phyloP scores from a whole-genome alignment of 2,888 invertebrate genomes.

The Cybosia mesomella region DNA sequence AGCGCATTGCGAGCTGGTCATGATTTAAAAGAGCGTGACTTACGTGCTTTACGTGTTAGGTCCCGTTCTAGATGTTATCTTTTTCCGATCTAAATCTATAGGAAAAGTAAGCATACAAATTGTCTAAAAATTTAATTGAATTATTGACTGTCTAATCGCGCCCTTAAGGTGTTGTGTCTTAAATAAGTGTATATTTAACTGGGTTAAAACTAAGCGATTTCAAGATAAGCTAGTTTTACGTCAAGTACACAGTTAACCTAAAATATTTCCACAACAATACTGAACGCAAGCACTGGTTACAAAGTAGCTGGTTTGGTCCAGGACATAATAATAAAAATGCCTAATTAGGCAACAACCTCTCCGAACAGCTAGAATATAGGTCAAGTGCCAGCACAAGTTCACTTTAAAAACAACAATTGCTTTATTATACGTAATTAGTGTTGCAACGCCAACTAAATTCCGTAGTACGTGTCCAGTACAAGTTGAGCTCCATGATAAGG shows the following conservation, averaged over 20 bases:
- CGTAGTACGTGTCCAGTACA: slow-evolving; percentile 48
- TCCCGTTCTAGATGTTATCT: no score
- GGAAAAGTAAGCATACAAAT: no score
- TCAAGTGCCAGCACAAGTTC: slow-evolving; percentile 60
- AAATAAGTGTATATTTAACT: no score
- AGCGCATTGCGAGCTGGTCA: no score
- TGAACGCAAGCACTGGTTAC: neutral
- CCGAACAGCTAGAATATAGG: slow-evolving; percentile 53
- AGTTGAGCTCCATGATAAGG: slow-evolving; percentile 29
- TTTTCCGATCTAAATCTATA: no score
- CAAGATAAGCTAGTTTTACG: neutral
- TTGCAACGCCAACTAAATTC: slow-evolving; percentile 64
- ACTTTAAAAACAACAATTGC: slow-evolving; percentile 68
- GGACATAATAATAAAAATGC: slow-evolving; percentile 27
- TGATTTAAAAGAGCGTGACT: no score
- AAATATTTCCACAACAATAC: neutral
- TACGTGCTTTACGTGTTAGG: no score
- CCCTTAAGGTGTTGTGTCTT: no score
- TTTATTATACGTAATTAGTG: slow-evolving; percentile 82
- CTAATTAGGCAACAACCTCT: slow-evolving; percentile 41
- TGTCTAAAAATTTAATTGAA: no score
- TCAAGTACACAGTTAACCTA: neutral
- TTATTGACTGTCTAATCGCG: no score
- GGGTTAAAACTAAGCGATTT: neutral
- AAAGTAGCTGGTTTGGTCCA: slow-evolving; percentile 16